Evolutionary conservation across 2,888 invertebrate species (phyloP), one percentile per base, ranked within the genome.

Genomic region (Nephrotoma flavescens): DNA sequence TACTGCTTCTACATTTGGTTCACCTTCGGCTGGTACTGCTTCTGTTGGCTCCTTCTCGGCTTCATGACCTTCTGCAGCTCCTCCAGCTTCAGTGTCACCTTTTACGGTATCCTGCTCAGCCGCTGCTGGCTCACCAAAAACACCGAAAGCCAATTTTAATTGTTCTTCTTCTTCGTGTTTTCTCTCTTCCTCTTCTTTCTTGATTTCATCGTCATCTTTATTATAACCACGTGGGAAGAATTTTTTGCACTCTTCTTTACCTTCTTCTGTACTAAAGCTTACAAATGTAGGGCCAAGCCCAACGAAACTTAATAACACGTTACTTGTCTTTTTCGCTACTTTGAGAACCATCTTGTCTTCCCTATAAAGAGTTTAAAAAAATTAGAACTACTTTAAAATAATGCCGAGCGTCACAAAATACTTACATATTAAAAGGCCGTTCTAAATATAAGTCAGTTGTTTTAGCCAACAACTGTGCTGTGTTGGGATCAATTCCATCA

Each of bases 161-260:
- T 31, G 31, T 31, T 31, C 31, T 31, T 31, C 31, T 31, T 31
- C 31, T 57, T 86, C 41, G 42, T n/a, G 31, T 44, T 85, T 88
- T 92, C 93, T 91, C 92, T 94, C 87, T 88, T 90, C 89, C 93
- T 93, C 89, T 93, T 94, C 90, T 92, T 94, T 84, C 42, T 84
- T 84, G 84, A 42, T 42, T 86, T 91, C 91, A 87, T 83, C 41
- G 83, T 83, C 89, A 44, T 88, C 89, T n/a, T 90, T 89, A 52
- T 93, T 94, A 90, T 94, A 95, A 0, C 93, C 94, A 1, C 93
- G 92, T 0, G 96, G 95, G 91, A 96, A 96, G 92, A 95, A 95
- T 87, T 93, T 90, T 2, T 92, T 91, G 87, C 95, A 94, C 89
- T 96, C 95, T 86, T 92, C 91, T 42, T 92, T 92, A 0, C 96